phyloP scores from a whole-genome alignment of 1,140 invertebrate species.

The Hirudo medicinalis region DNA sequence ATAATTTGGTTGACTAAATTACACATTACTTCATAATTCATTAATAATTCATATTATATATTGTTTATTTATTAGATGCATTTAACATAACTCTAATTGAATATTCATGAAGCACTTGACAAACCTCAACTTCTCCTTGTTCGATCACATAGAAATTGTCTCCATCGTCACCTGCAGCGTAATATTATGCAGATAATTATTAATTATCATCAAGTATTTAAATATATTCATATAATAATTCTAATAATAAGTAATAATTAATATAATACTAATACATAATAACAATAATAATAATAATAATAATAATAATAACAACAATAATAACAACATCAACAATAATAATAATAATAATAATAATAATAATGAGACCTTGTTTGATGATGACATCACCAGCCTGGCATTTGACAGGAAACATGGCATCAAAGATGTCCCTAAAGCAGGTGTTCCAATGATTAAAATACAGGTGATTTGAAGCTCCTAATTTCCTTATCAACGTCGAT shows the following conservation, averaged over 20 bases:
- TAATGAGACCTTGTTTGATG: slow-evolving; percentile 60
- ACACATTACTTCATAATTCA: too few species aligned
- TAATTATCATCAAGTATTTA: background rate
- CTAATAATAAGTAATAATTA: too few species aligned
- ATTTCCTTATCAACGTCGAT: background rate
- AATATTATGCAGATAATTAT: background rate
- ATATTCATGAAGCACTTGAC: slow-evolving; percentile 32
- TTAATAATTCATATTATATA: too few species aligned
- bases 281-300: background rate
- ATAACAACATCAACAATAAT: background rate
- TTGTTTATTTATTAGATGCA: too few species aligned
- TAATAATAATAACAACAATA: background rate
- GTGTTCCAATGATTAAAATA: background rate
- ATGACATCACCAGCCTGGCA: slow-evolving; percentile 86
- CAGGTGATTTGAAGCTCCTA: too few species aligned
- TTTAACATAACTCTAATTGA: too few species aligned
- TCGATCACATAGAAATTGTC: slow-evolving; percentile 99
- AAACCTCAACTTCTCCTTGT: slow-evolving; percentile 89
- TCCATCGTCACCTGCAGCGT: slow-evolving; percentile 64
- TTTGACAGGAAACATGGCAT: slow-evolving; percentile 95
- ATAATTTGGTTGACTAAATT: too few species aligned
- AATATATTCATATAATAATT: background rate
- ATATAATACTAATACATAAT: background rate
- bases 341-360: background rate
- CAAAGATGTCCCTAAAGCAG: slow-evolving; percentile 52